Evolutionary conservation across 2,888 invertebrate genomes (phyloP), one percentile per base, ranked within the genome.

Genomic region (Coelopa pilipes): DNA sequence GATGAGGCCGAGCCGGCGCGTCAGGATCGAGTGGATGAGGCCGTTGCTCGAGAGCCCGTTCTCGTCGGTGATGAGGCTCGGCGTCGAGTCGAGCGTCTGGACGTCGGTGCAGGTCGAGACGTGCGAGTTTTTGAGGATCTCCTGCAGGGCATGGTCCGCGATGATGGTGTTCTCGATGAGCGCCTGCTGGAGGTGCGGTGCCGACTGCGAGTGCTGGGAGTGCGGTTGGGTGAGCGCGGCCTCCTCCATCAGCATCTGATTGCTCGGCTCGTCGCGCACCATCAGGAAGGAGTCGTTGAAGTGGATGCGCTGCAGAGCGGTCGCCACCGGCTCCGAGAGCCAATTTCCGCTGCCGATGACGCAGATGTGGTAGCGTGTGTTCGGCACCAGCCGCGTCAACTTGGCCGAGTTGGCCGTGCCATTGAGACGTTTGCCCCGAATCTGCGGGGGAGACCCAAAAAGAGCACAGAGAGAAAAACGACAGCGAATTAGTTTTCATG

Each of bases 291-390:
- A 76, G 65, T 87, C 87, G 76, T 87, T 87, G 75, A 82, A 78
- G 82, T 88, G 84, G 68, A 87, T 77, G 77, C 83, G 82, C 74
- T 84, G 85, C 17, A 87, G 80, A 34, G 85, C 85, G 75, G 82
- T 83, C n/a, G 83, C 81, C 76, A 84, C 81, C 55, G 84, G 83
- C 80, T 85, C 81, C 83, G 90, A 87, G 82, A 90, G 85, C 91
- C 93, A 93, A 88, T 93, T 94, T 75, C 95, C 95, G 76, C 94
- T 89, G n/a, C 95, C 96, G 81, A 95, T 89, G 71, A 97, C 95
- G 87, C 96, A 97, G 82, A 97, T 93, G 76, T 93, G 90, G 88
- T 96, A 97, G 78, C 93, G 91, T 2, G 94, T 93, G 82, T 93
- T 94, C 3, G 96, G 92, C 76, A 90, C 90, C 78, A 97, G 89